A percentile compares a stretch with the other conserved stretches of the same genome.
These are phyloP conservation scores for Tursiops truncatus DNA, from an alignment of 2,113 vertebrate species.

Conservation along the genomic window DNA sequence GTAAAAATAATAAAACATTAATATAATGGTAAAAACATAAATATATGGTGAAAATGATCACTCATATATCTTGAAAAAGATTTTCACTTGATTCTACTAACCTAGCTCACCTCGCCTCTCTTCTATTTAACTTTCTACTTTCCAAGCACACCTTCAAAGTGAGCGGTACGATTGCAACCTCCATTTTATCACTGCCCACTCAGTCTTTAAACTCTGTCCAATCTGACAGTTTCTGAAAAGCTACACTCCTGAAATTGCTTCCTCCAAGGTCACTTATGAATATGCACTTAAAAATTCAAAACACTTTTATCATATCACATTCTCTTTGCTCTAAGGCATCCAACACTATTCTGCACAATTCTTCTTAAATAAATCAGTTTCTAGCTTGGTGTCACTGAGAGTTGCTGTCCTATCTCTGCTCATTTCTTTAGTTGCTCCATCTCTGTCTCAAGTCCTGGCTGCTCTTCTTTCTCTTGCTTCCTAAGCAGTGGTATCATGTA, in stretches of 20 bases:
- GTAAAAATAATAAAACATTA: not conserved
- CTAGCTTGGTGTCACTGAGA: not conserved
- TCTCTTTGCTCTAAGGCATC: not conserved
- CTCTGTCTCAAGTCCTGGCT: not conserved
- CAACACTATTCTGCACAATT: not conserved
- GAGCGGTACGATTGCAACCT: not conserved
- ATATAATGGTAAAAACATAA: not conserved
- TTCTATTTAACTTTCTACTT: not conserved
- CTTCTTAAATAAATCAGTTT: not conserved
- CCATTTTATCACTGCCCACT: not conserved
- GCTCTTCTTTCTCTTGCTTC: not conserved
- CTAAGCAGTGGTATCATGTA: not conserved
- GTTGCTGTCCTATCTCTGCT: not conserved
- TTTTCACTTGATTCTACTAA: not conserved
- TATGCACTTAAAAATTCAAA: conserved; percentile 43
- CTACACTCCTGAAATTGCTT: not conserved
- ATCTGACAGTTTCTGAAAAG: conserved; percentile 25
- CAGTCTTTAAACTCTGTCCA: not conserved
- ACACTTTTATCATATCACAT: not conserved
- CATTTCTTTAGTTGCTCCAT: not conserved
- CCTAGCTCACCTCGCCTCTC: not conserved
- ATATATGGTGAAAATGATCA: not conserved
- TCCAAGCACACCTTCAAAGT: not conserved
- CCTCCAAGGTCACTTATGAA: not conserved
- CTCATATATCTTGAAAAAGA: not conserved